These are phyloP conservation scores for Cyclura pinguis DNA, from an alignment of 2,797 vertebrate genomes.

Conservation along the genomic window DNA sequence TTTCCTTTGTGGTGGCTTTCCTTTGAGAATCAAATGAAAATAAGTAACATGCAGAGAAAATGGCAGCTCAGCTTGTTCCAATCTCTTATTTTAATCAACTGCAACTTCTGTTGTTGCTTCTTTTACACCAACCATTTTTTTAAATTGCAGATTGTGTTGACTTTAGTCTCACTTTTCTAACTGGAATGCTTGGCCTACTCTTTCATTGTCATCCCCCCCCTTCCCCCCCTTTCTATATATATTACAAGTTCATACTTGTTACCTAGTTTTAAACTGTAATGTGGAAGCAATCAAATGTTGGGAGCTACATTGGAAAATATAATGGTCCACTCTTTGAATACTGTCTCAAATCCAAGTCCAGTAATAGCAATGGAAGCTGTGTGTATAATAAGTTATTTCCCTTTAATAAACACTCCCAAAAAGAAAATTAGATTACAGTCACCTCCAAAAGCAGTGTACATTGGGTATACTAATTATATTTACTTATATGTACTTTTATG, in stretches of 20 bases:
- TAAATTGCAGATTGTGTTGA: constrained; percentile 97
- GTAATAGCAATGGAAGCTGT: constrained; percentile 56
- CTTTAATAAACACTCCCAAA: constrained; percentile 76
- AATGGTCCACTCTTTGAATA: constrained; percentile 62
- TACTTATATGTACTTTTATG: constrained; percentile 37
- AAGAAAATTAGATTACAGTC: constrained; percentile 70
- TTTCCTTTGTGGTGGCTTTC: not conserved
- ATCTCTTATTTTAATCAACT: constrained; percentile 52
- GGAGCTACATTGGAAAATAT: constrained; percentile 79
- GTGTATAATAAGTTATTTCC: constrained; percentile 64
- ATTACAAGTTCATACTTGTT: constrained; percentile 70
- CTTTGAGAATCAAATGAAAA: fast-evolving
- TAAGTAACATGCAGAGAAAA: not conserved
- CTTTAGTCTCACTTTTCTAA: constrained; percentile 91
- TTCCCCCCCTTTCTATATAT: too few relatives aligned
- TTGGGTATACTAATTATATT: constrained; percentile 50
- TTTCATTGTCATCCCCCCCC: constrained; percentile 7
- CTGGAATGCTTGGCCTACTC: constrained; percentile 90
- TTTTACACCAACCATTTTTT: constrained; percentile 87
- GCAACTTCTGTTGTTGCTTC: constrained; percentile 75
- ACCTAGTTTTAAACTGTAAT: constrained; percentile 70
- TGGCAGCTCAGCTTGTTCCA: constrained; percentile 16
- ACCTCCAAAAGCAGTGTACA: constrained; percentile 57
- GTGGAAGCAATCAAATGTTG: constrained; percentile 71
- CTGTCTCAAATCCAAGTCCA: constrained; percentile 69